Evolutionary conservation across 1,140 invertebrate genomes (phyloP), one percentile per base, ranked within the genome.

Genomic region (Drosophila fuyamai): DNA sequence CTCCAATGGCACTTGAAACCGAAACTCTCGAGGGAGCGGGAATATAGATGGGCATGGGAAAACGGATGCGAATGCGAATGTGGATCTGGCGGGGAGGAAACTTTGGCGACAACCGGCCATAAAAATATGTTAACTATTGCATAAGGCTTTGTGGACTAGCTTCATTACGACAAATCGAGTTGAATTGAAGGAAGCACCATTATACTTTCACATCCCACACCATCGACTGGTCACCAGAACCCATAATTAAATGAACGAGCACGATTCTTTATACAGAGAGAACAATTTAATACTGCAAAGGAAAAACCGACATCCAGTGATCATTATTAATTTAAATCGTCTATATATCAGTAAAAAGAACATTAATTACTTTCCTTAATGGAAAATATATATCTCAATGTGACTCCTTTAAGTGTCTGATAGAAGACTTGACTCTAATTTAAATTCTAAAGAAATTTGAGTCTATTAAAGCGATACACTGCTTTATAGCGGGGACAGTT

Each of bases 111-210:
- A 83, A 82, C 55, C 61, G 76, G 48, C 50, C 57, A 83, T 84
- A 76, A 83, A 84, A 84, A 84, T 84, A 84, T 86, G 74, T 78
- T 81, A 85, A 85, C 79, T 83, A 76, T 72, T 71, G 68, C 44
- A 48, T 71, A 65, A 66, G 66, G 35, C 18, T 59, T 35, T 43
- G 53, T 47, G 54, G 71, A 81, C 79, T 75, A 46, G 81, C 81
- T 80, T 84, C 81, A 85, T 81, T 81, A 86, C 68, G 81, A 48
- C 63, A 66, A 71, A 85, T 62, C 72, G 66, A 85, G 85, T 79
- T 61, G 58, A 78, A 81, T 79, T 23, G 71, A 81, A 65, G 67
- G 59, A 60, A 61, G 67, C 57, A 32, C 66, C 58, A 79, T 51
- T 50, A 48, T 14, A 66, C 46, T 57, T 35, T 54, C 10, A 59